Conservation (phyloP, 1,140 invertebrate genomes). For the Telenomus remus region DNA sequence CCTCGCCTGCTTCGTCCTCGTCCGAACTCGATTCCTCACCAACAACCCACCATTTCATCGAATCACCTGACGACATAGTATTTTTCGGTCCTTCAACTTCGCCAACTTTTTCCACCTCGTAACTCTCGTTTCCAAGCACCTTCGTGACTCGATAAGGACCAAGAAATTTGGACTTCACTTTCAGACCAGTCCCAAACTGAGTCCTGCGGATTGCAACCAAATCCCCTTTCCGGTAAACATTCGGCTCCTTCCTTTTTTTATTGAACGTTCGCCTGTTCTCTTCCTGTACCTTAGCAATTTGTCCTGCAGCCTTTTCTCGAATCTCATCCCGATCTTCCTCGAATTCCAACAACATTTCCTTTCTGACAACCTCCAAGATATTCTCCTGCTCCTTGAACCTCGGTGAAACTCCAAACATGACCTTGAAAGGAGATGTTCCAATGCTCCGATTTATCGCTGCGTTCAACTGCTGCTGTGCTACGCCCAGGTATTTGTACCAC, state of each 20-base stretch:
- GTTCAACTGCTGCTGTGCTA: not conserved
- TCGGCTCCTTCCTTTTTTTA: not conserved
- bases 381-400: not conserved
- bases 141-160: too few species aligned
- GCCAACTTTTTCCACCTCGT: too few species aligned
- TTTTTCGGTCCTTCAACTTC: too few species aligned
- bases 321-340: not conserved
- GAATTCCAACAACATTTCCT: not conserved
- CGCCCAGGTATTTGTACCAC: not conserved
- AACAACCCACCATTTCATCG: too few species aligned
- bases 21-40: too few species aligned
- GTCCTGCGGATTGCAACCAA: slow-evolving; percentile 11
- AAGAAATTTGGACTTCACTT: slow-evolving; percentile 6
- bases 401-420: not conserved
- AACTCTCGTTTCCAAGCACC: too few species aligned
- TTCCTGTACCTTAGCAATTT: slow-evolving; percentile 1
- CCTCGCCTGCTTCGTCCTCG: too few species aligned
- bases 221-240: slow-evolving; percentile 5
- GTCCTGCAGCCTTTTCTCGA: too few species aligned
- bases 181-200: slow-evolving; percentile 2
- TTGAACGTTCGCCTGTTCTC: slow-evolving; percentile 13
- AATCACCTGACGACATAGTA: too few species aligned
- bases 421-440: not conserved
- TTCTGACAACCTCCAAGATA: too few species aligned
- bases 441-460: not conserved